phyloP scores from a whole-genome alignment of 2,113 vertebrate species.

The Aldabrachelys gigantea region DNA sequence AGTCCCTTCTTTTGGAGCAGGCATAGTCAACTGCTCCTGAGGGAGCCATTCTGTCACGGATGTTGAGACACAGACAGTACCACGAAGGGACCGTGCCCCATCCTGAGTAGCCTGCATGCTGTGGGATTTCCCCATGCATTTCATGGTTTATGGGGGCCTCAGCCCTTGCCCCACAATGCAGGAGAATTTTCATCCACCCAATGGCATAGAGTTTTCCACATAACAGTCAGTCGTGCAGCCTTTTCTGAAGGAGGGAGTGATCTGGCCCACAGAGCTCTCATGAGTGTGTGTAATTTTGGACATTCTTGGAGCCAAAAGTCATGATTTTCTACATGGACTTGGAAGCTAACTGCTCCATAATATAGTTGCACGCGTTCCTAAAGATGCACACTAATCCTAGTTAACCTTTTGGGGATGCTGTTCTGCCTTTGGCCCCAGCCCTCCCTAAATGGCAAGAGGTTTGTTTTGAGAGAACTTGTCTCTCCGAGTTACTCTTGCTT shows the following conservation, averaged over 20 bases:
- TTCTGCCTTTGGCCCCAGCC: conserved; percentile 58
- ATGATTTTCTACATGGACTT: neutral
- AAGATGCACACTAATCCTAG: neutral
- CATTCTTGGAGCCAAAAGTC: neutral
- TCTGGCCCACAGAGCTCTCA: neutral
- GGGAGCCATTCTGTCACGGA: neutral
- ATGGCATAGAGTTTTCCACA: neutral
- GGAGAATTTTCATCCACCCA: neutral
- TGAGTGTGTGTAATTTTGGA: neutral
- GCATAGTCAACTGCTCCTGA: neutral
- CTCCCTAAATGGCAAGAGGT: conserved; percentile 51
- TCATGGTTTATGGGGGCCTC: neutral
- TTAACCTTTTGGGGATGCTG: neutral
- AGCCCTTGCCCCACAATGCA: neutral
- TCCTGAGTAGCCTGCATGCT: neutral
- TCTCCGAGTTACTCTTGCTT: conserved; percentile 56
- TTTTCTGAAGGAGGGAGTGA: neutral
- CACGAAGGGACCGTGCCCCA: neutral
- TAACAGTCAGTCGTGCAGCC: neutral
- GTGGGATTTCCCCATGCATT: neutral
- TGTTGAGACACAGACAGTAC: neutral
- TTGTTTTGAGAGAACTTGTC: conserved; percentile 43
- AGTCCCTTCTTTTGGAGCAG: neutral
- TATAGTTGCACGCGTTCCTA: neutral
- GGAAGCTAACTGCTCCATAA: neutral